Conservation (phyloP, 2,113 vertebrate genomes). For the Sphyrna mokarran region DNA sequence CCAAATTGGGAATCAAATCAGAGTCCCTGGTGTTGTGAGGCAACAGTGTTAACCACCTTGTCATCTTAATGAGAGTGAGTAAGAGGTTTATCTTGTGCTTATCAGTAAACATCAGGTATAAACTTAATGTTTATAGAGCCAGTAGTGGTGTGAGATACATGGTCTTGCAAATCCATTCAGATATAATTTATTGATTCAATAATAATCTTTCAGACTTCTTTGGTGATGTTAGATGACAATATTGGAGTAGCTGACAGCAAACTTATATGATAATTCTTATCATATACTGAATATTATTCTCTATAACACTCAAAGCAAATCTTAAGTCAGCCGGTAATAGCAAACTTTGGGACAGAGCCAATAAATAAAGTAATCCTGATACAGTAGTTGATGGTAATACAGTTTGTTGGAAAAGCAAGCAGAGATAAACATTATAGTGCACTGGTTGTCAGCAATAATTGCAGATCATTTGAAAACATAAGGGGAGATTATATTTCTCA, state of each 20-base stretch:
- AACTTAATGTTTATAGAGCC: not conserved
- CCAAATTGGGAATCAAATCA: too few species aligned
- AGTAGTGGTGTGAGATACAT: not conserved
- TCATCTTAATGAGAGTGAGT: not conserved
- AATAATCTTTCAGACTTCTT: not conserved
- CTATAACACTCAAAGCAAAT: not conserved
- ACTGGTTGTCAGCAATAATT: not conserved
- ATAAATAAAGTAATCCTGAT: not conserved
- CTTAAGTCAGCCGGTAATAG: not conserved
- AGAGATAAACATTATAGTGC: not conserved
- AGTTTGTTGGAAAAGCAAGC: not conserved
- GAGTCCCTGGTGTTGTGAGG: too few species aligned
- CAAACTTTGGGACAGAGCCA: not conserved
- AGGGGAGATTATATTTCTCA: not conserved
- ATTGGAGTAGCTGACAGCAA: not conserved
- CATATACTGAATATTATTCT: not conserved
- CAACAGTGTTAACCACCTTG: too few species aligned
- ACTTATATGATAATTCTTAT: not conserved
- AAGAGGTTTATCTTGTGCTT: not conserved
- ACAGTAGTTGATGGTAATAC: not conserved
- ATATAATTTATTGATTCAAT: not conserved
- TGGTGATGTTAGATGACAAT: not conserved
- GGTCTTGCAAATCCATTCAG: not conserved
- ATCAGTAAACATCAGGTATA: not conserved
- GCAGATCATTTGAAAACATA: not conserved